Evolutionary conservation across 2,797 vertebrate genomes (phyloP).

Genomic region (Coccyzus lansbergi): DNA sequence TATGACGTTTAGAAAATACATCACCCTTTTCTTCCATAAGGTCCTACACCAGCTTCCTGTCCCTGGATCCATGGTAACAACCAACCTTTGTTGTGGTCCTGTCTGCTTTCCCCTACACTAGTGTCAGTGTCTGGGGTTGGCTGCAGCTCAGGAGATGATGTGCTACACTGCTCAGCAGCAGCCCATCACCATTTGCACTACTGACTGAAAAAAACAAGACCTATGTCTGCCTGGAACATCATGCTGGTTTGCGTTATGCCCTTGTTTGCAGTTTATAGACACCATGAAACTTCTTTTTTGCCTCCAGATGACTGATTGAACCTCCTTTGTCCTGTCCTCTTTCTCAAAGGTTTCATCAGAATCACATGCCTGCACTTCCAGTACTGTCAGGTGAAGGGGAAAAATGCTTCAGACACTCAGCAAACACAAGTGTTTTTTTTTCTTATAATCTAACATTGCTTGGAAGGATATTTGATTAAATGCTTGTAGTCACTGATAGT

Average conservation of each 20-base stretch:
- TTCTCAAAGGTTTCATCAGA: background rate
- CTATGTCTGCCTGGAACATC: background rate
- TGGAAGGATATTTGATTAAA: background rate
- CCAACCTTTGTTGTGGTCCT: background rate
- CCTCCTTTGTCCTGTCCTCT: background rate
- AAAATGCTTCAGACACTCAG: background rate
- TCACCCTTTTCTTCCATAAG: background rate
- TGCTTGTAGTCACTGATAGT: background rate
- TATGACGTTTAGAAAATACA: background rate
- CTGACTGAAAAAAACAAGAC: background rate
- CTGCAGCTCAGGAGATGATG: background rate
- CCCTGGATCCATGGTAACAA: background rate
- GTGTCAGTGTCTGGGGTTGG: rapidly evolving
- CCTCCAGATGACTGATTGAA: background rate
- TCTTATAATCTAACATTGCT: background rate
- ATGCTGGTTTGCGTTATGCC: background rate
- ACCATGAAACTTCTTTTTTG: background rate
- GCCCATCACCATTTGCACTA: background rate
- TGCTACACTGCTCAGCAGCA: background rate
- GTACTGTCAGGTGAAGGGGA: background rate
- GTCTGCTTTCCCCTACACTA: background rate
- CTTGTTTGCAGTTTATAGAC: background rate
- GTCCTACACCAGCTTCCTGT: background rate
- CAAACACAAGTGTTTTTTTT: background rate
- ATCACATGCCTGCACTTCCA: background rate